These are phyloP conservation scores for Galeruca laticollis DNA, from an alignment of 2,888 invertebrate species.

Conservation along the genomic window DNA sequence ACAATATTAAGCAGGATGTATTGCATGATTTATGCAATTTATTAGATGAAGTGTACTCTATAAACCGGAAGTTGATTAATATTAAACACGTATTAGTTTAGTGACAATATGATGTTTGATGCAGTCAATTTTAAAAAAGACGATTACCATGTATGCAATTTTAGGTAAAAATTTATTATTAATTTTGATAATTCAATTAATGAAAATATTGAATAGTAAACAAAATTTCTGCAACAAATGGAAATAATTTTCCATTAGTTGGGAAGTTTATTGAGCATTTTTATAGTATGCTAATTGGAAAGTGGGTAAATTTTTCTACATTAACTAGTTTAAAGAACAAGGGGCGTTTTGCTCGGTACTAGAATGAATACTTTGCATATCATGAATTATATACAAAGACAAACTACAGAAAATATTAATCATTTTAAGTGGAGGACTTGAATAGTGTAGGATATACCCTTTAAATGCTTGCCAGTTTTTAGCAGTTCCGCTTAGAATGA, in stretches of 20 bases:
- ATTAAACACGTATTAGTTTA: not conserved
- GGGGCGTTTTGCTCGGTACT: too few species aligned
- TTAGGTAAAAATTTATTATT: conserved; percentile 1
- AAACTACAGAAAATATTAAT: too few species aligned
- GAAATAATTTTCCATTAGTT: not conserved
- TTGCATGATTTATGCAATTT: not conserved
- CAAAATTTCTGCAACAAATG: not conserved
- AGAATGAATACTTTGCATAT: too few species aligned
- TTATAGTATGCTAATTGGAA: too few species aligned
- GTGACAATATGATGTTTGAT: conserved; percentile 5
- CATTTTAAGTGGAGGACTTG: too few species aligned
- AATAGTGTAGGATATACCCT: too few species aligned
- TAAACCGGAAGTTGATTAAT: conserved; percentile 1
- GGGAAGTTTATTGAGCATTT: not conserved
- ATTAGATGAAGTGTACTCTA: not conserved
- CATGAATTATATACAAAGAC: too few species aligned
- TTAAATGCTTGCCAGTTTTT: too few species aligned
- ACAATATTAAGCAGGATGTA: not conserved
- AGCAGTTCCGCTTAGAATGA: too few species aligned
- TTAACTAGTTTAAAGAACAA: too few species aligned
- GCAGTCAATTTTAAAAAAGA: not conserved
- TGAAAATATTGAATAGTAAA: too few species aligned
- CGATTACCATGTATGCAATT: not conserved
- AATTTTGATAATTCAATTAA: not conserved
- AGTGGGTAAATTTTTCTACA: too few species aligned